These are phyloP conservation scores for Amphiprion clarkii DNA, from an alignment of 2,797 vertebrate genomes.

Conservation along the genomic window DNA sequence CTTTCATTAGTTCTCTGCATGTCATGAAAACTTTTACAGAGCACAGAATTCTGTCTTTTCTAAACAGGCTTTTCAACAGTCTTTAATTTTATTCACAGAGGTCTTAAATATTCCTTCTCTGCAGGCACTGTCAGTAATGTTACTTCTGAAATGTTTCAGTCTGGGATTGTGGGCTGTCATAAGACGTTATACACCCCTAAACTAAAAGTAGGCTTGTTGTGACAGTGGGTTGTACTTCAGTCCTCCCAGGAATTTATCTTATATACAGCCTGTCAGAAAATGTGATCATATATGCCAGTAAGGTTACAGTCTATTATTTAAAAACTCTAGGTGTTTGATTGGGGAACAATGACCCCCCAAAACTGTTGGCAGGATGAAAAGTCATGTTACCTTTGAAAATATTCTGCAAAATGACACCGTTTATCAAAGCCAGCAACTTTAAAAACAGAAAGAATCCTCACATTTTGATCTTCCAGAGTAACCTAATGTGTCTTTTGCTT, in stretches of 20 bases:
- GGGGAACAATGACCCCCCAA: neutral
- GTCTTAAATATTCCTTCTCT: conserved; percentile 6
- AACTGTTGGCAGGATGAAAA: too few species aligned
- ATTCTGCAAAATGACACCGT: too few species aligned
- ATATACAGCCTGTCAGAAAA: neutral
- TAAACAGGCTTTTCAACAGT: neutral
- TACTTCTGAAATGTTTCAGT: neutral
- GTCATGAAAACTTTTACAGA: neutral
- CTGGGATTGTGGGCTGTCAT: too few species aligned
- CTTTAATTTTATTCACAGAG: neutral
- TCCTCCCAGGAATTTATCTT: too few species aligned
- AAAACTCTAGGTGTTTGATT: neutral
- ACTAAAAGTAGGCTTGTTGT: too few species aligned
- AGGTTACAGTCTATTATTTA: neutral
- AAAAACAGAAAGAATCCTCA: too few species aligned
- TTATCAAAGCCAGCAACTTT: too few species aligned
- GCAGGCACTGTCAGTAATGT: neutral
- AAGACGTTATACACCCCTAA: too few species aligned
- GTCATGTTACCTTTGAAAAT: too few species aligned
- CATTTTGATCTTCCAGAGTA: too few species aligned
- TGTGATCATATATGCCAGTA: neutral
- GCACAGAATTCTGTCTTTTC: neutral
- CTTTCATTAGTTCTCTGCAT: neutral
- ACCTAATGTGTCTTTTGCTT: too few species aligned
- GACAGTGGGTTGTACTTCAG: too few species aligned